These are phyloP conservation scores for Gallinago stenura DNA, from an alignment of 2,797 vertebrate species.

Conservation along the genomic window DNA sequence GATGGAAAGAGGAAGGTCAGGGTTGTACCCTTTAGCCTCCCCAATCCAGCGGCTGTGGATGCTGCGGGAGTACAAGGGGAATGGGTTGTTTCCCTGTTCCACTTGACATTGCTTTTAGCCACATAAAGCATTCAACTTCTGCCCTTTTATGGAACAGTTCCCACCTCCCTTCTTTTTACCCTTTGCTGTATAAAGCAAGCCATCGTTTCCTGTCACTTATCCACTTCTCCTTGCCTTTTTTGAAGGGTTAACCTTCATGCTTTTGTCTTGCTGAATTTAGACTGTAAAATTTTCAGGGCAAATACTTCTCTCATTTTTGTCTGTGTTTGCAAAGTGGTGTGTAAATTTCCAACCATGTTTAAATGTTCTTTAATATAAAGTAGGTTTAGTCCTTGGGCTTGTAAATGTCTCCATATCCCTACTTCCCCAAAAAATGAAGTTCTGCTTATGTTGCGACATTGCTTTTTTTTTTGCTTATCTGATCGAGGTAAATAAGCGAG, in stretches of 20 bases:
- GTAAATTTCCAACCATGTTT: not conserved
- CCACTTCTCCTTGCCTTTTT: not conserved
- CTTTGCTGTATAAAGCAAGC: not conserved
- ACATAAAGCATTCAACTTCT: not conserved
- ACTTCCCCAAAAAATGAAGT: not conserved
- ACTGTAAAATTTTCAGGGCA: conserved; percentile 2
- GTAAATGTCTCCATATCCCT: not conserved
- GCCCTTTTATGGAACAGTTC: not conserved
- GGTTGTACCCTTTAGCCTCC: not conserved
- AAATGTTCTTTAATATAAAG: conserved; percentile 6
- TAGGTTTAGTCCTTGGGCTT: not conserved
- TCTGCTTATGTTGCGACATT: not conserved
- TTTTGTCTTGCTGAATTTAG: not conserved
- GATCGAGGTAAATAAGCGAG: conserved; percentile 1
- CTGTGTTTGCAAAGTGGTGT: not conserved
- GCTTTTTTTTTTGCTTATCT: not conserved
- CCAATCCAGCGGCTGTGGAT: not conserved
- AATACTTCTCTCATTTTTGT: not conserved
- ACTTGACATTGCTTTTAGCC: not conserved
- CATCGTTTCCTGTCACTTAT: not conserved
- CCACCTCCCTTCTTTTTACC: not conserved
- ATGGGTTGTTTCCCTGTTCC: not conserved
- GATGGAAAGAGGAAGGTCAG: not conserved
- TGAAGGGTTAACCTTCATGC: conserved; percentile 7
- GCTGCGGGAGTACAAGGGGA: not conserved